Conservation (phyloP, 2,113 vertebrate species). For the Xenopus borealis region DNA sequence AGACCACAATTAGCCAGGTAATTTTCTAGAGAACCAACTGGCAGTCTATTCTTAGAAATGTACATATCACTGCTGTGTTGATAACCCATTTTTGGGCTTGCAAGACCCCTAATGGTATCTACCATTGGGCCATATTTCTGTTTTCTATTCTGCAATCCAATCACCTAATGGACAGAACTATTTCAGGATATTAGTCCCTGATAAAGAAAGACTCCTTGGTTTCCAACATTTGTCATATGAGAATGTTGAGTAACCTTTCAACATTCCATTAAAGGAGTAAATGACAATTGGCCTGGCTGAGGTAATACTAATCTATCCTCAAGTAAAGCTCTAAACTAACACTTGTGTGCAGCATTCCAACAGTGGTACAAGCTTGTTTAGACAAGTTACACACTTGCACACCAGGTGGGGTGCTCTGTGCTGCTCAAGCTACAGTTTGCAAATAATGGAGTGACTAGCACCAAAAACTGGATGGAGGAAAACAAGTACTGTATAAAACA, state of each 20-base stretch:
- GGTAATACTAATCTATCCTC: neutral
- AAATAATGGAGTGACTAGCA: constrained; percentile 6
- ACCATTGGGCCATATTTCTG: too few relatives aligned
- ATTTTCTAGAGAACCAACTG: too few relatives aligned
- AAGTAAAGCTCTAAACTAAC: constrained; percentile 4
- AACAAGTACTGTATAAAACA: too few relatives aligned
- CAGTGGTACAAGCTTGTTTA: neutral
- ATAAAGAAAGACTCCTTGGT: too few relatives aligned
- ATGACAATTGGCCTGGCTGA: neutral
- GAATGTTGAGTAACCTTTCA: neutral
- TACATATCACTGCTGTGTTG: too few relatives aligned
- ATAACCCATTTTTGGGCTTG: too few relatives aligned
- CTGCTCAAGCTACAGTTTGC: neutral
- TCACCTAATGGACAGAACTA: too few relatives aligned
- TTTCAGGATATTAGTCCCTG: too few relatives aligned
- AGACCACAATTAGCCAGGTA: too few relatives aligned
- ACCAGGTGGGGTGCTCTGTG: constrained; percentile 10
- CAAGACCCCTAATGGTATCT: too few relatives aligned
- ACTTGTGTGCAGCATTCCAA: constrained; percentile 2
- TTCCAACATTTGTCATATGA: neutral
- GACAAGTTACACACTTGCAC: constrained; percentile 1
- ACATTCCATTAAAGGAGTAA: neutral
- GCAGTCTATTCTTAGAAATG: too few relatives aligned
- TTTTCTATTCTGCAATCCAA: too few relatives aligned
- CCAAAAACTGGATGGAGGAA: neutral